phyloP scores from a whole-genome alignment of 2,797 vertebrate species.

The Cyclura pinguis region DNA sequence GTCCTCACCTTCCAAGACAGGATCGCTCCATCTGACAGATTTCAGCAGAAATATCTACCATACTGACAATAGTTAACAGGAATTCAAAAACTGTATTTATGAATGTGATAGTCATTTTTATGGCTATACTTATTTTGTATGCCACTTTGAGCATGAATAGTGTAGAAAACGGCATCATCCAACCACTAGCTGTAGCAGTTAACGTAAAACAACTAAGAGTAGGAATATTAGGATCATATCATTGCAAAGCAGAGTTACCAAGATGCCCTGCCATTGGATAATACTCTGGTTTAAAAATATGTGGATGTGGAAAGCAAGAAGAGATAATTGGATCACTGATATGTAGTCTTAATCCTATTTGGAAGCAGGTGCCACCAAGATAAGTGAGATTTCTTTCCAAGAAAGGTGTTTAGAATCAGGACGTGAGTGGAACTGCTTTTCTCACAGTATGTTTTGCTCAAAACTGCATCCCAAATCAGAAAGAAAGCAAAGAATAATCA shows the following conservation, averaged over 20 bases:
- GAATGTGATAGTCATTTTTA: neutral
- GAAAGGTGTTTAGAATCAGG: conserved; percentile 1
- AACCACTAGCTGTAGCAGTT: no score
- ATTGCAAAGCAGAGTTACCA: neutral
- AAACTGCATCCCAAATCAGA: neutral
- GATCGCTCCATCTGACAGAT: neutral
- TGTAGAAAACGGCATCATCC: neutral
- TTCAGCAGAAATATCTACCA: neutral
- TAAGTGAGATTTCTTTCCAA: conserved; percentile 1
- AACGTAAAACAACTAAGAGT: neutral
- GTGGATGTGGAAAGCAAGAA: neutral
- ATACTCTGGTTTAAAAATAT: neutral
- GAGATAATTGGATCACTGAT: conserved; percentile 3
- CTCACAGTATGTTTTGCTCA: neutral
- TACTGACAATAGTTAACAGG: neutral
- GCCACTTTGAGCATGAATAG: neutral
- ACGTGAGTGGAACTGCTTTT: neutral
- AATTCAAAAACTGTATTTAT: neutral
- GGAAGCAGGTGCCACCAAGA: neutral
- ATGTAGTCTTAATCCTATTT: neutral
- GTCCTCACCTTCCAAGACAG: neutral
- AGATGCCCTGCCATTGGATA: neutral
- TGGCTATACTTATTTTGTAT: conserved; percentile 1
- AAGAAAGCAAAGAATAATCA: neutral
- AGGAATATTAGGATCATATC: neutral